phyloP scores from a whole-genome alignment of 2,888 invertebrate species.

The Spatulosminthurus flaviceps region DNA sequence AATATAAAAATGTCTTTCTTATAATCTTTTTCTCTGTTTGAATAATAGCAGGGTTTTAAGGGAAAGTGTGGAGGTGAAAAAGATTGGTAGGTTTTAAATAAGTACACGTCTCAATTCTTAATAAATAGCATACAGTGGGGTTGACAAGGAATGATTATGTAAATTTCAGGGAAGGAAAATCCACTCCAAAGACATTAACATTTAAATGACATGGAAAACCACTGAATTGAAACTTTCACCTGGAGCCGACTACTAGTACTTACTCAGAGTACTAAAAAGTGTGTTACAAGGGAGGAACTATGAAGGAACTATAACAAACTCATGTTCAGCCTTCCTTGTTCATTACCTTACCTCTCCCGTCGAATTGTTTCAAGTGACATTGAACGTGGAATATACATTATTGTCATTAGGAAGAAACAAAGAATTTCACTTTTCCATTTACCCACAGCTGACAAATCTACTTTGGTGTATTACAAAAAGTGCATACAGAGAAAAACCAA shows the following conservation, averaged over 20 bases:
- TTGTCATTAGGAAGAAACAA: slow-evolving; percentile 14
- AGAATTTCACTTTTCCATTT: background rate
- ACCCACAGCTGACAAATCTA: too few species aligned
- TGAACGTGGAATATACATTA: slow-evolving; percentile 14
- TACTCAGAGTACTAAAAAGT: background rate
- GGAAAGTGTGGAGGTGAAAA: too few species aligned
- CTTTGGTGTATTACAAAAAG: too few species aligned
- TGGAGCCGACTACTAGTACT: background rate
- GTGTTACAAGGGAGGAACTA: background rate
- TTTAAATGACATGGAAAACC: background rate
- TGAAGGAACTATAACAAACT: background rate
- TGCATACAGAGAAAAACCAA: too few species aligned
- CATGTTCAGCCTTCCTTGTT: background rate
- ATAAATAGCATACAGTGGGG: background rate
- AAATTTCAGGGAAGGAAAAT: background rate
- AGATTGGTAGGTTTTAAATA: too few species aligned
- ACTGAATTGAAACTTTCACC: slow-evolving; percentile 11
- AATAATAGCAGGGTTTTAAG: too few species aligned
- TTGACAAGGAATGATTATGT: background rate
- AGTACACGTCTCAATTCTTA: background rate
- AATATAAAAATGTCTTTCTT: too few species aligned
- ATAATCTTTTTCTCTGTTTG: too few species aligned
- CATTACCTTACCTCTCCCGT: background rate
- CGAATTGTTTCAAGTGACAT: background rate
- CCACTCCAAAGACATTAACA: background rate